Evolutionary conservation across 2,888 invertebrate genomes (phyloP).

Genomic region (Drosophila formosana): DNA sequence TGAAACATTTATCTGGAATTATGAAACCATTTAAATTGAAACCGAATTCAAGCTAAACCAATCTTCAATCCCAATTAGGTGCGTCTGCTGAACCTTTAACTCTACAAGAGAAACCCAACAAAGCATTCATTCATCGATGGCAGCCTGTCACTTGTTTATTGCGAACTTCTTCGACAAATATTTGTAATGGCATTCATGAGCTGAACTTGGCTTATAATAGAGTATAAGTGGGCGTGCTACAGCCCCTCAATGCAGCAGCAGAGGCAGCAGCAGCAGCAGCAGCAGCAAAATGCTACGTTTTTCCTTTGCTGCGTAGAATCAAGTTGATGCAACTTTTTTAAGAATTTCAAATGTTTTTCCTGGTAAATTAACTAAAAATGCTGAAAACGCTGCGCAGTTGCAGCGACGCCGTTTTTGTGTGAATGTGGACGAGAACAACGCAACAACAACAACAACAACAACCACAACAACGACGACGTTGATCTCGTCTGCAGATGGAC

Average conservation of each 20-base stretch:
- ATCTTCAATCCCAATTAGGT: background rate
- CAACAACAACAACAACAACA: slow-evolving; percentile 17
- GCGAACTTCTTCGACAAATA: slow-evolving; percentile 3
- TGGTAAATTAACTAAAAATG: slow-evolving; percentile 84
- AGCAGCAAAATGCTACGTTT: slow-evolving; percentile 14
- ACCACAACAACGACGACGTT: slow-evolving; percentile 41
- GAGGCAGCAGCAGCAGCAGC: background rate
- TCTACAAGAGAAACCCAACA: background rate
- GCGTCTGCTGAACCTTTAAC: background rate
- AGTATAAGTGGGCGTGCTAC: slow-evolving; percentile 56
- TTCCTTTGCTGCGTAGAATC: slow-evolving; percentile 25
- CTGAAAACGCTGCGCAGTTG: slow-evolving; percentile 79
- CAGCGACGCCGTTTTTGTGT: slow-evolving; percentile 68
- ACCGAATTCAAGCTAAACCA: no score
- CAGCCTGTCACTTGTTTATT: background rate
- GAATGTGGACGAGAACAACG: slow-evolving; percentile 28
- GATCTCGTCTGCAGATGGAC: slow-evolving; percentile 62
- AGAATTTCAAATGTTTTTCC: slow-evolving; percentile 84
- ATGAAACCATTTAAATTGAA: no score
- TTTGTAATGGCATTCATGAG: slow-evolving; percentile 14
- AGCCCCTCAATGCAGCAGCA: slow-evolving; percentile 29
- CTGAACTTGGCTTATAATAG: slow-evolving; percentile 28
- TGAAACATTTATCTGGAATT: no score
- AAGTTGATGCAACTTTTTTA: slow-evolving; percentile 77
- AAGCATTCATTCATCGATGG: background rate